Conservation (phyloP, 2,113 vertebrate species). For the Steatornis caripensis region DNA sequence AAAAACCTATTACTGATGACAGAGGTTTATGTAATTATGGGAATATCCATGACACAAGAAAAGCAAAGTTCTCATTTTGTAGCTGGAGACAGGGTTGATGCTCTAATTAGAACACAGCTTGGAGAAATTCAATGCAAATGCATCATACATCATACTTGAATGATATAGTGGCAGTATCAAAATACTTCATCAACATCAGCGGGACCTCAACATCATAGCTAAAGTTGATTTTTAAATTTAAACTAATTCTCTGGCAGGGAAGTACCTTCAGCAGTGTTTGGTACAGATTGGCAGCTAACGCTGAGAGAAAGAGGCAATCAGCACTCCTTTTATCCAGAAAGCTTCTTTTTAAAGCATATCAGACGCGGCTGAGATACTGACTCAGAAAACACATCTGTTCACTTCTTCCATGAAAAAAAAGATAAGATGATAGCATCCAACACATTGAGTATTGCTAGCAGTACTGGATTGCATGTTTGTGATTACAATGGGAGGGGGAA, state of each 20-base stretch:
- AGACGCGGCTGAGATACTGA: not conserved
- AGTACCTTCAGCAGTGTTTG: not conserved
- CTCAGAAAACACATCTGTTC: not conserved
- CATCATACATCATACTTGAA: not conserved
- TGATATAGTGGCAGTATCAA: not conserved
- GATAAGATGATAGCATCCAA: not conserved
- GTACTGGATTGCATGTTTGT: not conserved
- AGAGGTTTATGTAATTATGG: not conserved
- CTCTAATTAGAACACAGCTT: not conserved
- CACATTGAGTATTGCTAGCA: not conserved
- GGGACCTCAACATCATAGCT: not conserved
- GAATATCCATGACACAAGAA: not conserved
- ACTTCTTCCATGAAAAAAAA: not conserved
- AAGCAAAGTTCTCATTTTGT: not conserved
- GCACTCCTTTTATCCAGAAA: not conserved
- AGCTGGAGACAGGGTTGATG: not conserved
- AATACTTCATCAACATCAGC: not conserved
- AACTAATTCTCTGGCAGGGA: not conserved
- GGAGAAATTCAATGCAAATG: not conserved
- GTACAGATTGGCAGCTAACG: not conserved
- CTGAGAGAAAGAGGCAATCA: not conserved
- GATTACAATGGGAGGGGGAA: not conserved
- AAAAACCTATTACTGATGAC: not conserved
- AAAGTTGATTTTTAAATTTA: not conserved
- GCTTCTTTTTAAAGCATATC: rapidly evolving